A percentile compares a stretch with the other conserved stretches of the same genome.
Evolutionary conservation across 35 echinoderm and acorn worm genomes (phyloP).

Genomic region (Patiria miniata): DNA sequence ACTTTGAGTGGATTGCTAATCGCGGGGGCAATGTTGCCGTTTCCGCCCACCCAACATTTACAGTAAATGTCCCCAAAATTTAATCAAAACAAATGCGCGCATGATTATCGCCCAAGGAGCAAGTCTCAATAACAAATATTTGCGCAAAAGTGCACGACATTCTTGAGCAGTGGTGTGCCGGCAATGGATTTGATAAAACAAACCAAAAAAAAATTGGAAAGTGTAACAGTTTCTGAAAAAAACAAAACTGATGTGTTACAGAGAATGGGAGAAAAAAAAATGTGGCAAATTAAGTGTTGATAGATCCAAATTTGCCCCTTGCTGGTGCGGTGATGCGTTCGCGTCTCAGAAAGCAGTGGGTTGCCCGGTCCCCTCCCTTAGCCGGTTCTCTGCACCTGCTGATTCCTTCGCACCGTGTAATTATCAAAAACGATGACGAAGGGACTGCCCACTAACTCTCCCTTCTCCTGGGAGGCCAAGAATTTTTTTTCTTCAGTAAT

Average conservation of each 20-base stretch:
- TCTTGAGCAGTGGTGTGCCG: background rate
- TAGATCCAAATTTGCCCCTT: slow-evolving; percentile 8
- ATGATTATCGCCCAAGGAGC: background rate
- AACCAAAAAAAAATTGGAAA: background rate
- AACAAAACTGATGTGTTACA: background rate
- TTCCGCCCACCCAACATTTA: background rate
- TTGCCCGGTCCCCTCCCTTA: background rate
- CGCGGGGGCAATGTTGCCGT: too few species aligned
- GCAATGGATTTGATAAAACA: background rate
- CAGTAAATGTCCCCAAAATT: slow-evolving; percentile 1
- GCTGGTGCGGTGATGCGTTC: slow-evolving; percentile 4
- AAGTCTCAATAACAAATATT: slow-evolving; percentile 16
- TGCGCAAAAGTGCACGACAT: background rate
- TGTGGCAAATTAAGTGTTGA: slow-evolving; percentile 26
- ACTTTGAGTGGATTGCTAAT: too few species aligned
- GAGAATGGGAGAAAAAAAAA: background rate
- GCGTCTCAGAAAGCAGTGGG: background rate
- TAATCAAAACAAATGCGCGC: slow-evolving; percentile 4
- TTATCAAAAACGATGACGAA: background rate
- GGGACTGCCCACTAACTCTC: background rate
- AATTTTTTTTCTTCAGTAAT: background rate
- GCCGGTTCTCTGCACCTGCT: background rate
- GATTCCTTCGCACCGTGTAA: slow-evolving; percentile 13
- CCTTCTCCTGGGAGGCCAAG: background rate
- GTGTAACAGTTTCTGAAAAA: slow-evolving; percentile 19